Conservation (phyloP, 1,140 invertebrate species). For the Drosophila melanogaster region DNA sequence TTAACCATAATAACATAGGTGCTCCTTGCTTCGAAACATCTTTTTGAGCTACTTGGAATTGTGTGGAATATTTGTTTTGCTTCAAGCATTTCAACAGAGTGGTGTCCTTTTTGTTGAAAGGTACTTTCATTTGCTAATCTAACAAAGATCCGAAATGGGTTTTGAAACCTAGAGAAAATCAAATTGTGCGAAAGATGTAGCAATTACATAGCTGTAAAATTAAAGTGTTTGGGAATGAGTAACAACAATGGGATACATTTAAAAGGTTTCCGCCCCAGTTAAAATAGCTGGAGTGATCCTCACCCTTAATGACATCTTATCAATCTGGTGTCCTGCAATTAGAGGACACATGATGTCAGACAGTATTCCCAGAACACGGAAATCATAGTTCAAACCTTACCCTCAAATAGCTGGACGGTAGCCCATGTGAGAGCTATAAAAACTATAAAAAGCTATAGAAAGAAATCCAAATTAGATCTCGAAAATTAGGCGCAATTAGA, state of each 20-base stretch:
- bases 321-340: not conserved
- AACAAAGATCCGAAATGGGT: not conserved
- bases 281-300: not conserved
- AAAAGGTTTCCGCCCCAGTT: constrained; percentile 19
- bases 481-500: constrained; percentile 73
- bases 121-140: not conserved
- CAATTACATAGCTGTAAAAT: constrained; percentile 7
- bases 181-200: constrained; percentile 20
- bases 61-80: no score
- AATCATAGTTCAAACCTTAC: constrained; percentile 3
- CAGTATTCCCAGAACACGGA: constrained; percentile 12
- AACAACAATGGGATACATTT: not conserved
- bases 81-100: no score
- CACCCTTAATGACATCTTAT: constrained; percentile 17
- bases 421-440: constrained; percentile 35
- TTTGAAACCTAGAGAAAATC: not conserved
- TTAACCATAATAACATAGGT: no score
- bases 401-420: constrained; percentile 24
- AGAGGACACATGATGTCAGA: constrained; percentile 19
- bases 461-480: constrained; percentile 48
- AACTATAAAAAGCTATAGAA: constrained; percentile 21
- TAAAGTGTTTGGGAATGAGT: constrained; percentile 9
- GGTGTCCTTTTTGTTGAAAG: no score
- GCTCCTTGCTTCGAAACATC: no score
- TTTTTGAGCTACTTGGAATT: no score